Conservation (phyloP, 2,888 invertebrate genomes). For the Agrochola lota region DNA sequence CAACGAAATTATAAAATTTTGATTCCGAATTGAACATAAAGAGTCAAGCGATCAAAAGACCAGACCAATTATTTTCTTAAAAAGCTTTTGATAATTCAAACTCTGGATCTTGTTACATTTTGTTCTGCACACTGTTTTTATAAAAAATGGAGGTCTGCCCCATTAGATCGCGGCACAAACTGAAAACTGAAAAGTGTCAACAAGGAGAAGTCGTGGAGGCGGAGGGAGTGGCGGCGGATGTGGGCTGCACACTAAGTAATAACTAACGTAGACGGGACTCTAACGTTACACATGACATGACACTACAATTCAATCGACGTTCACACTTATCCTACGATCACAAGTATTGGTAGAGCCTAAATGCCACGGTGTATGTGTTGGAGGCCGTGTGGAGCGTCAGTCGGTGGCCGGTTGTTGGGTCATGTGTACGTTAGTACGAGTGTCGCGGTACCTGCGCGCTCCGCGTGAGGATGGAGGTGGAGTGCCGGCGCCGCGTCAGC, state of each 20-base stretch:
- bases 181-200: constrained; percentile 60
- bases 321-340: constrained; percentile 14
- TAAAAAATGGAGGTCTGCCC: constrained; percentile 59
- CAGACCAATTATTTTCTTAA: constrained; percentile 57
- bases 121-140: constrained; percentile 16
- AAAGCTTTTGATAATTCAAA: background rate
- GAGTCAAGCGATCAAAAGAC: constrained; percentile 69
- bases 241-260: constrained; percentile 67
- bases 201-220: constrained; percentile 52
- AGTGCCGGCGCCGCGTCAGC: constrained; percentile 94
- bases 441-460: constrained; percentile 90
- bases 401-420: background rate
- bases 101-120: constrained; percentile 4
- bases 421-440: constrained; percentile 19
- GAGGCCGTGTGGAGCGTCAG: constrained; percentile 13
- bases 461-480: constrained; percentile 93
- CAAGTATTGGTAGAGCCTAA: constrained; percentile 14
- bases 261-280: constrained; percentile 68
- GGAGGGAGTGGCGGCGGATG: constrained; percentile 60
- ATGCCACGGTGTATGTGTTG: constrained; percentile 9
- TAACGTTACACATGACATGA: constrained; percentile 38
- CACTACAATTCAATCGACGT: constrained; percentile 25
- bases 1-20: constrained; percentile 63
- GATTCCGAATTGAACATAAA: constrained; percentile 51
- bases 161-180: constrained; percentile 68